Evolutionary conservation across 1,140 invertebrate genomes (phyloP).

Genomic region (Drosophila sp.): DNA sequence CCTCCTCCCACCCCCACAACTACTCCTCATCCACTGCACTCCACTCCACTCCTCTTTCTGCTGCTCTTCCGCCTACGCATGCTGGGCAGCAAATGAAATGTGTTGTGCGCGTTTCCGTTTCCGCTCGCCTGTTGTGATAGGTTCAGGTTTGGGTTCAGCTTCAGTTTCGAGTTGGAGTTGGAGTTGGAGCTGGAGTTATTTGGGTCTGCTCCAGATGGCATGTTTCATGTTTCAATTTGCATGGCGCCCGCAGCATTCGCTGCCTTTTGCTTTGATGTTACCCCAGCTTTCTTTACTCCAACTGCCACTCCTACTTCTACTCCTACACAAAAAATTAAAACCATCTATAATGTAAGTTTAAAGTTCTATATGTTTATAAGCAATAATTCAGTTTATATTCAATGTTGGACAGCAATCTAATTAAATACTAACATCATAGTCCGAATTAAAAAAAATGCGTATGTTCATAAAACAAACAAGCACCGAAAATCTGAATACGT

Average conservation of each 20-base stretch:
- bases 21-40: background rate
- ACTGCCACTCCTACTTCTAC: background rate
- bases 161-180: constrained; percentile 18
- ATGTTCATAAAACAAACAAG: too few relatives aligned
- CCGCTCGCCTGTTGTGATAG: constrained; percentile 54
- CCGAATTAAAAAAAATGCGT: too few relatives aligned
- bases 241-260: constrained; percentile 74
- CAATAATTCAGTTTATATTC: too few relatives aligned
- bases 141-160: constrained; percentile 42
- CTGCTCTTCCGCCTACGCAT: background rate
- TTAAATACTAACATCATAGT: too few relatives aligned
- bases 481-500: too few relatives aligned
- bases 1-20: constrained; percentile 29
- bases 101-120: constrained; percentile 67
- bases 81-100: constrained; percentile 71
- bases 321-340: too few relatives aligned
- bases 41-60: constrained; percentile 22
- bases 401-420: too few relatives aligned
- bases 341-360: too few relatives aligned
- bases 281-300: constrained; percentile 7
- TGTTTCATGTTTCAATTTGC: constrained; percentile 76
- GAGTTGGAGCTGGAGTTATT: background rate
- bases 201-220: constrained; percentile 38
- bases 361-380: too few relatives aligned
- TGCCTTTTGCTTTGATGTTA: constrained; percentile 78